Evolutionary conservation across 2,888 invertebrate genomes (phyloP).

Genomic region (Trachelus troglodyta): DNA sequence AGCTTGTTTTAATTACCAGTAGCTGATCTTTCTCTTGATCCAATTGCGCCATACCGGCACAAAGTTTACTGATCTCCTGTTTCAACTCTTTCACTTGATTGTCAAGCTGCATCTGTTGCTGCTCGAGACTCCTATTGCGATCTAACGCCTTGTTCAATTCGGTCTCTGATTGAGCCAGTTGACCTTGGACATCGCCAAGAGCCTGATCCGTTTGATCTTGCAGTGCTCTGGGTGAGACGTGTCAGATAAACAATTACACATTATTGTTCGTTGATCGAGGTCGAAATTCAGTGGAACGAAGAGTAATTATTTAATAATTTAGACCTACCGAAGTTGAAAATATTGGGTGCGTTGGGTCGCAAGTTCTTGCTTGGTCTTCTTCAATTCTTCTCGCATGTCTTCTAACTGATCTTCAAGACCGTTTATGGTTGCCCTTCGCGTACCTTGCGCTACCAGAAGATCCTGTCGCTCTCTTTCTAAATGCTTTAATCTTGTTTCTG

Average conservation of each 20-base stretch:
- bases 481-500: conserved; percentile 68
- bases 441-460: conserved; percentile 68
- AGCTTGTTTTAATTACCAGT: conserved; percentile 65
- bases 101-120: conserved; percentile 71
- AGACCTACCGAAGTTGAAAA: conserved; percentile 70
- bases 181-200: conserved; percentile 76
- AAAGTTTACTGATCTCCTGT: conserved; percentile 74
- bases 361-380: conserved; percentile 69
- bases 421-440: conserved; percentile 68
- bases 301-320: neutral
- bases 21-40: conserved; percentile 80
- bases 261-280: neutral
- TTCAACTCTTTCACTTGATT: conserved; percentile 73
- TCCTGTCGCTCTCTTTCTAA: conserved; percentile 71
- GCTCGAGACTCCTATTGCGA: conserved; percentile 71
- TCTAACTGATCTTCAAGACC: conserved; percentile 71
- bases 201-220: conserved; percentile 83
- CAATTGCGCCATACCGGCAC: conserved; percentile 73
- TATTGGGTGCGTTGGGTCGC: conserved; percentile 69
- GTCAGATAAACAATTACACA: neutral
- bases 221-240: conserved; percentile 70
- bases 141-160: conserved; percentile 74
- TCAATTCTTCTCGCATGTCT: conserved; percentile 68
- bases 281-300: neutral
- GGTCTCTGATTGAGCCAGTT: conserved; percentile 73